These are phyloP conservation scores for Rhineura floridana DNA, from an alignment of 2,113 vertebrate species.

Conservation along the genomic window DNA sequence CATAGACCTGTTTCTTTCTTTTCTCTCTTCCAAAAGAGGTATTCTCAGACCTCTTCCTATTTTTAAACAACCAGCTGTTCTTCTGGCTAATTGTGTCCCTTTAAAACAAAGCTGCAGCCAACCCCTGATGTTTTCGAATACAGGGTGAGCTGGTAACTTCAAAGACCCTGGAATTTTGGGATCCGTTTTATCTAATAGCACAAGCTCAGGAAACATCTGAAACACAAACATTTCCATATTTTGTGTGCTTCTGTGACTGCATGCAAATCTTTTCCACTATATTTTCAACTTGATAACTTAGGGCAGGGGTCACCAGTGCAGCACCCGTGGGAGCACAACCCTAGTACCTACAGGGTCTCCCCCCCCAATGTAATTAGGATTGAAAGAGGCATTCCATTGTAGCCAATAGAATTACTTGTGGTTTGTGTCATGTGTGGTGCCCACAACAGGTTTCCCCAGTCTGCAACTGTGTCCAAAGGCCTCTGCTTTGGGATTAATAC, in stretches of 20 bases:
- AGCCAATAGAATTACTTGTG: too few species aligned
- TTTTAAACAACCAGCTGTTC: constrained; percentile 68
- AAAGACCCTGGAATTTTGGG: neutral
- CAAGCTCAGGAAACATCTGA: neutral
- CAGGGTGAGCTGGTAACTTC: neutral
- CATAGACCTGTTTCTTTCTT: constrained; percentile 38
- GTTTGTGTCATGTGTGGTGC: too few species aligned
- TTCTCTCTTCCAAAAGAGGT: constrained; percentile 58
- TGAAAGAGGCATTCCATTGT: too few species aligned
- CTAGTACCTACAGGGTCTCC: too few species aligned
- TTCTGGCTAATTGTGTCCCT: constrained; percentile 59
- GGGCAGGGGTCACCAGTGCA: too few species aligned
- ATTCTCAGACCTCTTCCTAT: constrained; percentile 63
- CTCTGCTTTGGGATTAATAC: neutral
- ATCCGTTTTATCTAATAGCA: constrained; percentile 5
- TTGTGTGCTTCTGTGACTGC: neutral
- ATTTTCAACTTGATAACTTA: neutral
- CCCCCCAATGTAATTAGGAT: too few species aligned
- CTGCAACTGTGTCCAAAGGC: too few species aligned
- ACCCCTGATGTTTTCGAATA: constrained; percentile 15
- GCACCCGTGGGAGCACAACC: too few species aligned
- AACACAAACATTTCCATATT: neutral
- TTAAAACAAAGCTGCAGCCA: constrained; percentile 52
- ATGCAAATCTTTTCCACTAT: neutral
- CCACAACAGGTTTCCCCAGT: too few species aligned